A percentile compares a stretch with the other conserved stretches of the same genome.
Evolutionary conservation across 2,113 vertebrate genomes (phyloP).

Genomic region (Tetrao urogallus): DNA sequence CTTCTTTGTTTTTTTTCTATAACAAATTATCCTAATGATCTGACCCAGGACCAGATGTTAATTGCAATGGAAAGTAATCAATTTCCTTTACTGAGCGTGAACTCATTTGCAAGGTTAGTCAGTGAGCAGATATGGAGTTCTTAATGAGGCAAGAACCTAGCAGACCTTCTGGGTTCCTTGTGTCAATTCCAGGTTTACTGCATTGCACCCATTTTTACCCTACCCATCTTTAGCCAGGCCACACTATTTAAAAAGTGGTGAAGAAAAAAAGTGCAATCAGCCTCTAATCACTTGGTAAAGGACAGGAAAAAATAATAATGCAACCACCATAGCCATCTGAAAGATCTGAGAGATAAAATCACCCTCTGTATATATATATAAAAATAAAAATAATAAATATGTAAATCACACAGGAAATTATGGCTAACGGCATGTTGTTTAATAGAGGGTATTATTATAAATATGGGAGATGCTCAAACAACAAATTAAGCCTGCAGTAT

Average conservation of each 20-base stretch:
- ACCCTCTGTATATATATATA: conserved; percentile 37
- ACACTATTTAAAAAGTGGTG: neutral
- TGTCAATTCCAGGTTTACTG: conserved; percentile 54
- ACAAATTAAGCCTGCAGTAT: conserved; percentile 65
- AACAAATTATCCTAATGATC: conserved; percentile 86
- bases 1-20: conserved; percentile 74
- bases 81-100: conserved; percentile 84
- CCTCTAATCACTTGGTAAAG: neutral
- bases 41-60: conserved; percentile 86
- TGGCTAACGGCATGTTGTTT: conserved; percentile 62
- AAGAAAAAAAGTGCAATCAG: neutral
- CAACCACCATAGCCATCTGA: conserved; percentile 13
- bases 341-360: conserved; percentile 45
- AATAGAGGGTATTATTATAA: conserved; percentile 65
- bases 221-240: neutral
- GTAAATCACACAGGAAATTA: conserved; percentile 66
- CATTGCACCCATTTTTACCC: conserved; percentile 56
- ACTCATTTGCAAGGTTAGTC: conserved; percentile 80
- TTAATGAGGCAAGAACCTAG: conserved; percentile 77
- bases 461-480: conserved; percentile 60
- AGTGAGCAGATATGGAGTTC: conserved; percentile 74
- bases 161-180: conserved; percentile 69
- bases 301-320: neutral
- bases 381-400: conserved; percentile 72
- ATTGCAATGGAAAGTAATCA: conserved; percentile 88